A percentile compares a stretch with the other conserved stretches of the same genome.
These are phyloP conservation scores for Drosophila trichaetosa DNA, from an alignment of 2,888 invertebrate genomes.

Conservation along the genomic window DNA sequence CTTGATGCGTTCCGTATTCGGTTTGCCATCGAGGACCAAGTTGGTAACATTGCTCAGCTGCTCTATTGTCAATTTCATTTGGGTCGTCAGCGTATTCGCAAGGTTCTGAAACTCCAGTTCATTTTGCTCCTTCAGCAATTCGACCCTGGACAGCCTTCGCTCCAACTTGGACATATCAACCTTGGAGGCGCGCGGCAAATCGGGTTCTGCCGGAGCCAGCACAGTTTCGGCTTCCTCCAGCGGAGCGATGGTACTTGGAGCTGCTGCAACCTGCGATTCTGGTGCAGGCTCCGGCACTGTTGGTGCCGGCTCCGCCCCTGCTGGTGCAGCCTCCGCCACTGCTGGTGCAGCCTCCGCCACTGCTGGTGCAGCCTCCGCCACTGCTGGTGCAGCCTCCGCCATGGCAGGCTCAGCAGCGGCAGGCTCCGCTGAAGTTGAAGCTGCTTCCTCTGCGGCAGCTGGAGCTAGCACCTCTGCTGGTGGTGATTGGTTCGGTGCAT, in stretches of 20 bases:
- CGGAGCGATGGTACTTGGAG: neutral
- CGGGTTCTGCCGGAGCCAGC: neutral
- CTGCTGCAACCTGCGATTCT: neutral
- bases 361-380: neutral
- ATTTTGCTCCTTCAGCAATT: conserved; percentile 61
- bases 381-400: conserved; percentile 2
- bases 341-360: neutral
- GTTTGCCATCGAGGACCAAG: conserved; percentile 65
- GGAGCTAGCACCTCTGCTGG: conserved; percentile 24
- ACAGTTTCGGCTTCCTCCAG: neutral
- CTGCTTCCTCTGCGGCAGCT: conserved; percentile 10
- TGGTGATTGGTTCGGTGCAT: conserved; percentile 19
- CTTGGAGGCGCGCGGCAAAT: conserved; percentile 42
- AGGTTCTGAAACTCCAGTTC: conserved; percentile 47
- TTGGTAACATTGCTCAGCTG: conserved; percentile 72
- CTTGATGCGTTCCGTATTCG: conserved; percentile 49
- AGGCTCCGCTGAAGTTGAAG: neutral
- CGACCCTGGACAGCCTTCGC: conserved; percentile 62
- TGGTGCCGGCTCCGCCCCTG: neutral
- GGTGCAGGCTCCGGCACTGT: neutral
- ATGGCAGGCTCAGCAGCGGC: conserved; percentile 10
- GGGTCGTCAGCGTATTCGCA: conserved; percentile 53
- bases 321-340: neutral
- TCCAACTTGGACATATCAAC: conserved; percentile 48
- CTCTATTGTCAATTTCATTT: conserved; percentile 74